Percentiles rank a stretch among this genome's conserved stretches.
phyloP scores from a whole-genome alignment of 2,113 vertebrate genomes.

The Poecile atricapillus region DNA sequence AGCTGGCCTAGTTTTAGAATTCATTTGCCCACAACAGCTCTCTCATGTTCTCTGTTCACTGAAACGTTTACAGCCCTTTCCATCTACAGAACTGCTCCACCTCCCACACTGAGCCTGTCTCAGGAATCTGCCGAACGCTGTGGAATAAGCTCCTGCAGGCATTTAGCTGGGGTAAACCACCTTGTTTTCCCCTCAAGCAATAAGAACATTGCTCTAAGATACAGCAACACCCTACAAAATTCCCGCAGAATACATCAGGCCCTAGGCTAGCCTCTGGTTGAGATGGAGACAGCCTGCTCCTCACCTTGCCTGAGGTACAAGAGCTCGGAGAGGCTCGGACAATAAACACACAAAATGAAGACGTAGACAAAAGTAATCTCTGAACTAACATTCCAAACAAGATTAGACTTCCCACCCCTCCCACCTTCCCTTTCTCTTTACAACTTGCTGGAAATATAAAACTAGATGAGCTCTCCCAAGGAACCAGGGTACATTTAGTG shows the following conservation, averaged over 20 bases:
- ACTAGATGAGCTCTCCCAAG: neutral
- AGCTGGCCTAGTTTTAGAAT: constrained; percentile 10
- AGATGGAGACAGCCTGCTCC: neutral
- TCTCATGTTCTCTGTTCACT: neutral
- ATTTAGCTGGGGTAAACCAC: neutral
- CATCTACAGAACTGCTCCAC: neutral
- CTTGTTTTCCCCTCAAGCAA: neutral
- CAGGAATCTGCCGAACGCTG: neutral
- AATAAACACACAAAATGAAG: neutral
- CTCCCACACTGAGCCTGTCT: neutral
- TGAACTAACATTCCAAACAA: neutral
- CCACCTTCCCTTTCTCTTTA: neutral
- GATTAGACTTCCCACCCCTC: neutral
- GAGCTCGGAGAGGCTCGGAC: neutral
- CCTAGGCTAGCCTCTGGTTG: neutral
- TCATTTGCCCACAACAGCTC: neutral
- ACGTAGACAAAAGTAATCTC: neutral
- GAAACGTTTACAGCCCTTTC: neutral
- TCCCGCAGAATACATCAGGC: neutral
- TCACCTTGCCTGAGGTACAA: neutral
- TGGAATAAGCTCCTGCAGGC: neutral
- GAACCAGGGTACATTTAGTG: neutral
- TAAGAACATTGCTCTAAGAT: neutral
- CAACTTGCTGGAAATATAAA: neutral
- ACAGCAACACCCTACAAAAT: neutral